Evolutionary conservation across 2,797 vertebrate genomes (phyloP).

Genomic region (Lacerta agilis): DNA sequence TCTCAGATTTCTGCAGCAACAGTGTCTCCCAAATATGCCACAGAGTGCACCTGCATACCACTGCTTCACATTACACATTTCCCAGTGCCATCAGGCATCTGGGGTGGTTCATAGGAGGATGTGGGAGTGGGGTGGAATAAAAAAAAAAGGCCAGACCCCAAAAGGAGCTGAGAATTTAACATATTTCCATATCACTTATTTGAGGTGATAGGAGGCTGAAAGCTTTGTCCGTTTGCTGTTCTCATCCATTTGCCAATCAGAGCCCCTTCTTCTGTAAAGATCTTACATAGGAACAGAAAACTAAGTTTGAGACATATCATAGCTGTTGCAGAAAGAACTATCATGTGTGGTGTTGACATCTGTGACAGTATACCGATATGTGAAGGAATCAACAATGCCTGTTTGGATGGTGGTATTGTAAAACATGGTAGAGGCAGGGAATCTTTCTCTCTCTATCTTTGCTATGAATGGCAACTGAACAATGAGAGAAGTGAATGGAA

Average conservation of each 20-base stretch:
- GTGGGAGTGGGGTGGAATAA: not conserved
- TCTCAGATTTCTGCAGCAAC: not conserved
- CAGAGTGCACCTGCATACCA: not conserved
- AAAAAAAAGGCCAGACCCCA: too few relatives aligned
- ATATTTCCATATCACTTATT: not conserved
- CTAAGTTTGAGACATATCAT: not conserved
- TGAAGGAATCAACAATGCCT: not conserved
- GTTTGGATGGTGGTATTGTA: slow-evolving; percentile 10
- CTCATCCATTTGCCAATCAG: not conserved
- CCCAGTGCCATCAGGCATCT: not conserved
- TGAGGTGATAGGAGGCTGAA: not conserved
- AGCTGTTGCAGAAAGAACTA: not conserved
- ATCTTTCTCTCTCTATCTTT: not conserved
- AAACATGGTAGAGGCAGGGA: not conserved
- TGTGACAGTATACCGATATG: not conserved
- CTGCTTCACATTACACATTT: not conserved
- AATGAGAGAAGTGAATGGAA: too few relatives aligned
- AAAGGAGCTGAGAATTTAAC: not conserved
- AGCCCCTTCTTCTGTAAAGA: not conserved
- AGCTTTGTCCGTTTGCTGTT: not conserved
- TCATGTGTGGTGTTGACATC: not conserved
- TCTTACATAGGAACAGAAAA: not conserved
- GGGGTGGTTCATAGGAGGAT: not conserved
- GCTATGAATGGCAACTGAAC: too few relatives aligned
- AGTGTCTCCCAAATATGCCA: not conserved